Evolutionary conservation across 2,113 vertebrate species (phyloP).

Genomic region (Alces alces): DNA sequence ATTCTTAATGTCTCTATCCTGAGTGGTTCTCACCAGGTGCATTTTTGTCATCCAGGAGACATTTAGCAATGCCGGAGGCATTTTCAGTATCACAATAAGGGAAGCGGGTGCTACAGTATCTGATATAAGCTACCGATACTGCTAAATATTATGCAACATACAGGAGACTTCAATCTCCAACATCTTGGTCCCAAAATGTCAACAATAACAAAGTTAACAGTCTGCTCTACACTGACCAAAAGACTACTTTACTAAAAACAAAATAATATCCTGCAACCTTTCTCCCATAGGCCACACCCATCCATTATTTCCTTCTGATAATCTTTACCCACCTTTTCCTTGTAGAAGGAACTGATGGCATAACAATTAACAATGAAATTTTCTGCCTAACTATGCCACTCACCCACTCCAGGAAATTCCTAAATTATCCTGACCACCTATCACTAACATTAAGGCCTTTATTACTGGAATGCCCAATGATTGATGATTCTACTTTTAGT

Average conservation of each 20-base stretch:
- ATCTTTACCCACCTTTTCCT: neutral
- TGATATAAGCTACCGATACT: neutral
- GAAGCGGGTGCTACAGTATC: neutral
- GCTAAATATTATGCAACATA: neutral
- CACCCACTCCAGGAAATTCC: neutral
- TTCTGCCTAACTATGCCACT: neutral
- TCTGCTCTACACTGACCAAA: neutral
- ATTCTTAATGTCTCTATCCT: neutral
- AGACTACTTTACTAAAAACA: neutral
- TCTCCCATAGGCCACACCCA: neutral
- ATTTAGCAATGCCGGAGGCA: neutral
- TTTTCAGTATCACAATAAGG: neutral
- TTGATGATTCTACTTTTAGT: neutral
- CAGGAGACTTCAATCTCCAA: neutral
- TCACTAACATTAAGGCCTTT: neutral
- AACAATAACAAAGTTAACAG: neutral
- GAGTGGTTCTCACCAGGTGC: neutral
- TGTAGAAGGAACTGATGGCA: neutral
- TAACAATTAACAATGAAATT: neutral
- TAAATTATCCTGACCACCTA: neutral
- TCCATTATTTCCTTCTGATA: neutral
- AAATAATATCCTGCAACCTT: neutral
- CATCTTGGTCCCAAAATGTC: neutral
- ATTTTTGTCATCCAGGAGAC: neutral
- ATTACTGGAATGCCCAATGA: neutral